Evolutionary conservation across 2,888 invertebrate genomes (phyloP), one percentile per base, ranked within the genome.

Genomic region (Oeneis ivallda): DNA sequence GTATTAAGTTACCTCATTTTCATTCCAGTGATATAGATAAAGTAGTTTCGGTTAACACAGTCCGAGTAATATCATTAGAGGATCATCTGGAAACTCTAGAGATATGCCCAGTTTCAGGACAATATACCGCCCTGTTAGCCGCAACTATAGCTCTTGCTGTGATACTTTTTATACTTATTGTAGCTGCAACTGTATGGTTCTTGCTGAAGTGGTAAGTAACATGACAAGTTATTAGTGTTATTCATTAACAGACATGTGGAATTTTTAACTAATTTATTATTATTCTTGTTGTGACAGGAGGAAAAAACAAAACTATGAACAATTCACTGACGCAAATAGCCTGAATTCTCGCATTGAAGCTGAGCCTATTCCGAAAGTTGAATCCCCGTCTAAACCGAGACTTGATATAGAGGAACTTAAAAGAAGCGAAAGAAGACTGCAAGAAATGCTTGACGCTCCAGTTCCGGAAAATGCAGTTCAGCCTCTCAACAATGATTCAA

Each of bases 101-200:
- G 79, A 82, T 82, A 76, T 79, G 79, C 75, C 71, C 73, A 71
- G 74, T 79, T 58, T 71, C 79, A 66, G 80, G 75, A 82, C 81
- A 81, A 82, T 80, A 86, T 74, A 81, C 75, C 37, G 87, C 82
- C 75, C 82, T 91, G 77, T 80, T 92, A 76, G 84, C 78, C 41
- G 75, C 89, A 13, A 90, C 90, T 60, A 89, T 92, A 76, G 77
- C 84, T 67, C 85, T 91, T 52, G 83, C 86, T 67, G 74, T 85
- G 72, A 74, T 91, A 59, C 81, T 90, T 62, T 84, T 89, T 76
- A 78, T 86, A 75, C 68, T 87, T 73, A 82, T 87, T 70, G 75
- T 84, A 62, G 74, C 79, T 60, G 77, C 80, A 74, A 80, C 76
- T 62, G 72, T 84, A 66, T 88, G 86, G 86, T 81, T 80, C 75